Evolutionary conservation across 2,113 vertebrate species (phyloP), one percentile per base, ranked within the genome.

Genomic region (Rhegmatorhina hoffmannsi): DNA sequence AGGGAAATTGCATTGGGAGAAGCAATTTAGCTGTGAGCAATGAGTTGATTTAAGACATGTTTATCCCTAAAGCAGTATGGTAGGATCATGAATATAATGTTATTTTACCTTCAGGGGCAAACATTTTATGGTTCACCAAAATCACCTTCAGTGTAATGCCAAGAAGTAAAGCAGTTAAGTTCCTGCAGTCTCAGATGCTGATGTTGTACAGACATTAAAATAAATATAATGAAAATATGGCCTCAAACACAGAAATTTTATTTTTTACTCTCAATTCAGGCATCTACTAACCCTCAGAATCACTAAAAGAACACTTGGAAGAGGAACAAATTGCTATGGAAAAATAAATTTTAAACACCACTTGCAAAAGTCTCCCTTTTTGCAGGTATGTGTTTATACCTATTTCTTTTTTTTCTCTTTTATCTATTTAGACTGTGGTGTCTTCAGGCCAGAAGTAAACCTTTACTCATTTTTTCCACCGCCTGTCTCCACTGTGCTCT

Each of bases 11-110:
- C 68, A 64, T 59, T 95, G 90, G 77, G 85, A 85, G 92, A 96
- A 97, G 97, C 96, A 98, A 97, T 97, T 98, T 96, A 96, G 97
- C 97, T 98, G 97, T 96, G 78, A 98, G 98, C 90, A 16, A 96
- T 93, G 94, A 96, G 97, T 97, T 98, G 97, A 98, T 98, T 98
- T 98, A 98, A 98, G 98, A 98, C 97, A 98, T 98, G 98, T 98
- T 98, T 98, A 98, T 98, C 98, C 98, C 97, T 87, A 97, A 97
- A 98, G 98, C 98, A 98, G 97, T 97, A 96, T 95, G 96, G 97
- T 96, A 97, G 96, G 97, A 98, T 98, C 97, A 97, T 97, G 97
- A 98, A 98, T 94, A 98, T 94, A 94, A 87, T 97, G 96, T 97
- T 98, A 98, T 98, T 98, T 97, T 97, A 98, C 97, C 98, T 98